A percentile compares a stretch with the other conserved stretches of the same genome.
Conservation (phyloP, 1,140 invertebrate species). For the Drosophila mayri region DNA sequence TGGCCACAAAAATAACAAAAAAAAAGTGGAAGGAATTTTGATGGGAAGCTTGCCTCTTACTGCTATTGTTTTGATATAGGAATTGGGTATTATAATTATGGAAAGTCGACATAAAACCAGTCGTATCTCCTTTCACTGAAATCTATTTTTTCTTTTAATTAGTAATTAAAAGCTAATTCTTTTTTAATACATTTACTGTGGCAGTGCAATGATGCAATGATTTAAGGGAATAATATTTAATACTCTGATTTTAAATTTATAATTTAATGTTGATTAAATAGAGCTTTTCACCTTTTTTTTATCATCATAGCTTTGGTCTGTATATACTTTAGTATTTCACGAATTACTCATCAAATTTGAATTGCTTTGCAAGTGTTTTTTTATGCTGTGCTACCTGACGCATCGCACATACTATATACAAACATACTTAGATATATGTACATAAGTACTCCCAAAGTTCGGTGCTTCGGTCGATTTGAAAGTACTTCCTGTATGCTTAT, state of each 20-base stretch:
- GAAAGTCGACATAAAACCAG: background rate
- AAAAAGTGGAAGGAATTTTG: background rate
- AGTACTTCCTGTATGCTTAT: conserved; percentile 81
- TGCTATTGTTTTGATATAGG: background rate
- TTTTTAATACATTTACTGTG: background rate
- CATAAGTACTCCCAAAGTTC: conserved; percentile 52
- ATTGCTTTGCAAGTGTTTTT: conserved; percentile 71
- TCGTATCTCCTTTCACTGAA: background rate
- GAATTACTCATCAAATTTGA: conserved; percentile 70
- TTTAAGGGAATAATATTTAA: background rate
- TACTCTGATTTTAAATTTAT: background rate
- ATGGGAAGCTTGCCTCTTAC: background rate
- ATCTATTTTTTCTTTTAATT: background rate
- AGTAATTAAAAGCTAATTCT: too few relatives aligned
- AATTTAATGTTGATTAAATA: background rate
- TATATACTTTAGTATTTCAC: background rate
- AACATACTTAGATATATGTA: conserved; percentile 14
- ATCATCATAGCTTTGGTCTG: background rate
- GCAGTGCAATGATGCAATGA: background rate
- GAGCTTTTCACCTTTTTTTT: background rate
- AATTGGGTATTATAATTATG: background rate
- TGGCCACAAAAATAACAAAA: conserved; percentile 13
- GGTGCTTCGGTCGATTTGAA: conserved; percentile 55
- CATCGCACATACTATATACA: conserved; percentile 8
- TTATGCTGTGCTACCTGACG: conserved; percentile 66